Conservation (phyloP, 2,797 vertebrate species). For the Xenentodon cancila region DNA sequence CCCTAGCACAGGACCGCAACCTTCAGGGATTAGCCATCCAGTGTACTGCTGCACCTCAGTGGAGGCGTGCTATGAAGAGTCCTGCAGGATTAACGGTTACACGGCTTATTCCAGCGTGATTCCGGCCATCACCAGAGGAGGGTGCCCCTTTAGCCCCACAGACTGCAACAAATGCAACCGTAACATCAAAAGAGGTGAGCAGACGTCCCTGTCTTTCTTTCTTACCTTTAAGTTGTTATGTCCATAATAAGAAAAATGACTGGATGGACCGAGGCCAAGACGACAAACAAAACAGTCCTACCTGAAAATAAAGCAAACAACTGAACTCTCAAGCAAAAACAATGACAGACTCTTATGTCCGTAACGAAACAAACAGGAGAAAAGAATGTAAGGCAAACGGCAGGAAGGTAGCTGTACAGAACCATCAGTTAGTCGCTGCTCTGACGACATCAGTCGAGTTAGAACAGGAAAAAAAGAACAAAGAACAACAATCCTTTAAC, state of each 20-base stretch:
- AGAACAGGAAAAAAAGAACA: constrained; percentile 14
- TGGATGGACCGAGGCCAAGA: too few species aligned
- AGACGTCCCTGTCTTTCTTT: not conserved
- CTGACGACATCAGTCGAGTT: constrained; percentile 25
- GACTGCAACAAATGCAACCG: constrained; percentile 87
- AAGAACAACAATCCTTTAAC: too few species aligned
- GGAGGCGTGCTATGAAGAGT: constrained; percentile 88
- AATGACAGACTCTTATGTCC: too few species aligned
- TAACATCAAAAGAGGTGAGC: constrained; percentile 92
- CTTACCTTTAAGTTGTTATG: not conserved
- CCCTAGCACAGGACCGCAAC: constrained; percentile 79
- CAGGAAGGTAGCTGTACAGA: constrained; percentile 18
- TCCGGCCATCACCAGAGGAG: constrained; percentile 84
- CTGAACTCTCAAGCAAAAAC: too few species aligned
- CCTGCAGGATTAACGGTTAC: constrained; percentile 84
- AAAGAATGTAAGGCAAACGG: too few species aligned
- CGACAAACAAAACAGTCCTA: too few species aligned
- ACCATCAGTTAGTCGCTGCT: constrained; percentile 23
- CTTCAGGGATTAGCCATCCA: constrained; percentile 88
- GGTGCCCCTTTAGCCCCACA: constrained; percentile 80
- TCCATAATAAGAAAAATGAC: too few species aligned
- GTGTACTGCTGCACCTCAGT: constrained; percentile 91
- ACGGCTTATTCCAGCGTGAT: constrained; percentile 85
- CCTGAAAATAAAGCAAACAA: too few species aligned
- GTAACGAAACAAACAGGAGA: too few species aligned